These are phyloP conservation scores for Brachystomella parvula DNA, from an alignment of 1,140 invertebrate genomes.

Conservation along the genomic window DNA sequence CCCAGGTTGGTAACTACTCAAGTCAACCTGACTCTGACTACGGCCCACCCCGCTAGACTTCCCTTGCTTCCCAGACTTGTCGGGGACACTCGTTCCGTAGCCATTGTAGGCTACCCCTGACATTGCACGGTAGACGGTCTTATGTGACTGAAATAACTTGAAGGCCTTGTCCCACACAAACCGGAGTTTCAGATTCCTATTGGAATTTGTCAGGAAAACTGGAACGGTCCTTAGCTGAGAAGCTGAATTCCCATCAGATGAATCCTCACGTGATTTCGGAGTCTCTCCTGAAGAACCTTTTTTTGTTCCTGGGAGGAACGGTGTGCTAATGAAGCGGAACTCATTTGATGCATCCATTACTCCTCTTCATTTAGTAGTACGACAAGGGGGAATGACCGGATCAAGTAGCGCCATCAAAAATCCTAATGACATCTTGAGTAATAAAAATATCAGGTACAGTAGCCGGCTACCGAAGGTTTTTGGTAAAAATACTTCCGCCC, in stretches of 20 bases:
- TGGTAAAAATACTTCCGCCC: no score
- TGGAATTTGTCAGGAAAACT: conserved; percentile 29
- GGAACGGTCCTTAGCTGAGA: conserved; percentile 27
- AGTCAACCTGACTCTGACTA: conserved; percentile 23
- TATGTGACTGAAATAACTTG: conserved; percentile 32
- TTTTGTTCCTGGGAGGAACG: neutral
- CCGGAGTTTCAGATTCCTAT: conserved; percentile 31
- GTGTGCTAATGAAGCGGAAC: conserved; percentile 31
- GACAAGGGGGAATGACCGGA: conserved; percentile 27
- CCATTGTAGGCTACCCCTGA: conserved; percentile 35
- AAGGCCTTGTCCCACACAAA: conserved; percentile 38
- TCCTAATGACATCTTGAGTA: neutral
- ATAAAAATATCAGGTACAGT: neutral
- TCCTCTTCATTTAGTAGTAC: conserved; percentile 8
- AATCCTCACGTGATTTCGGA: neutral
- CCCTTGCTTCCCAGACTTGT: neutral
- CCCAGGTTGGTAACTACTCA: neutral
- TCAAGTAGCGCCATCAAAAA: neutral
- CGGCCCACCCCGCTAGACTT: neutral
- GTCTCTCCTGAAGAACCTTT: neutral
- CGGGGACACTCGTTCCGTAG: conserved; percentile 14
- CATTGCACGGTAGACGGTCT: conserved; percentile 29
- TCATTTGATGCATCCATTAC: conserved; percentile 37
- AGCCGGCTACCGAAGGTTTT: no score
- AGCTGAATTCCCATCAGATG: neutral